These are phyloP conservation scores for Himalopsyche kuldschensis DNA, from an alignment of 2,888 invertebrate genomes.

Conservation along the genomic window DNA sequence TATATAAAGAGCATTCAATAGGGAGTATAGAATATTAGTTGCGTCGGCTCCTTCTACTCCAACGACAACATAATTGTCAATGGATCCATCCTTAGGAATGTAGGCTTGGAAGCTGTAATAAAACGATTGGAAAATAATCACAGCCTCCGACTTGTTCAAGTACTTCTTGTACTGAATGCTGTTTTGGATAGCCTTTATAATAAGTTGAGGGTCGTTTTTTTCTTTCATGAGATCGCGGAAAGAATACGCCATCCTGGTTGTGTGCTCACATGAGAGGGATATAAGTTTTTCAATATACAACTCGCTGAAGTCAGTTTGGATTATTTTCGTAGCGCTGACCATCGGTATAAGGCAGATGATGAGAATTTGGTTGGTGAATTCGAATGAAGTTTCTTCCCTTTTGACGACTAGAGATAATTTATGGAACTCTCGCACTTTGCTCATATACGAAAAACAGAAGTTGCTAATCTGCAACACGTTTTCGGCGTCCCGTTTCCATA, in stretches of 20 bases:
- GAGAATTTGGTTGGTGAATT: slow-evolving; percentile 64
- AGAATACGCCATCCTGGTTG: slow-evolving; percentile 62
- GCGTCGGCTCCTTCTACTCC: slow-evolving; percentile 31
- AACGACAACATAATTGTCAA: slow-evolving; percentile 21
- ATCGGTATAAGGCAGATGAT: slow-evolving; percentile 67
- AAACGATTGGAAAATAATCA: slow-evolving; percentile 65
- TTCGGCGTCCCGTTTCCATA: slow-evolving; percentile 46
- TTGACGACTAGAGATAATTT: slow-evolving; percentile 44
- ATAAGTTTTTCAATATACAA: slow-evolving; percentile 64
- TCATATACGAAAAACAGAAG: slow-evolving; percentile 48
- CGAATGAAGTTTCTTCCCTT: slow-evolving; percentile 44
- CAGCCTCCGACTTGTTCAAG: slow-evolving; percentile 63
- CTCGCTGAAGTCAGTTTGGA: slow-evolving; percentile 54
- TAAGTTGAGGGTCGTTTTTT: slow-evolving; percentile 51
- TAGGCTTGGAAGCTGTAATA: slow-evolving; percentile 65
- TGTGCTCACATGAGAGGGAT: slow-evolving; percentile 65
- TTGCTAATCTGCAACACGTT: slow-evolving; percentile 49
- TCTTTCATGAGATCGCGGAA: slow-evolving; percentile 60
- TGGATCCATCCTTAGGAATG: slow-evolving; percentile 33
- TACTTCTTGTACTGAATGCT: slow-evolving; percentile 61
- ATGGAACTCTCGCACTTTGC: slow-evolving; percentile 44
- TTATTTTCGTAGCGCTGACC: slow-evolving; percentile 48
- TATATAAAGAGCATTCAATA: slow-evolving; percentile 66
- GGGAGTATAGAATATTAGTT: slow-evolving; percentile 61
- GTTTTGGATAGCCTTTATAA: slow-evolving; percentile 59